Conservation (phyloP, 1,140 invertebrate species). For the Procambarus virginalis region DNA sequence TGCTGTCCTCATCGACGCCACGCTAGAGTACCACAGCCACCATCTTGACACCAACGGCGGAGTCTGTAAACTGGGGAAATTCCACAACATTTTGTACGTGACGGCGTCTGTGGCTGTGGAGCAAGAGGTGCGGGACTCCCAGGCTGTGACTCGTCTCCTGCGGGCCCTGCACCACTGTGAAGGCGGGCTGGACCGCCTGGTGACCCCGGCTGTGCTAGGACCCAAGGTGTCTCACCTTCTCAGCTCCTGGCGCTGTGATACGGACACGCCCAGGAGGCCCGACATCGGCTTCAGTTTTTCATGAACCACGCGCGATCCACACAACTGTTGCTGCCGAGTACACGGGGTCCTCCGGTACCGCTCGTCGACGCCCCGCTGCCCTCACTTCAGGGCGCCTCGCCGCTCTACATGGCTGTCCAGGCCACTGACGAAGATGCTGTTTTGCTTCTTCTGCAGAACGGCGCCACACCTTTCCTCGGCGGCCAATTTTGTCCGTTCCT, state of each 20-base stretch:
- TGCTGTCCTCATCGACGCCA: constrained; percentile 5
- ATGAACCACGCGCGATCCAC: constrained; percentile 25
- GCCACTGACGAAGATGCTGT: constrained; percentile 44
- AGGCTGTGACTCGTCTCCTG: constrained; percentile 26
- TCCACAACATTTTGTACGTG: constrained; percentile 53
- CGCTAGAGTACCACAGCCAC: constrained; percentile 34
- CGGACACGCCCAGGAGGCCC: constrained; percentile 37
- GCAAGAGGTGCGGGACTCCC: constrained; percentile 8
- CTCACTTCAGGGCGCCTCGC: constrained; percentile 41
- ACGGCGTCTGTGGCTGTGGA: constrained; percentile 35
- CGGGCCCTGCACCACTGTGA: constrained; percentile 38
- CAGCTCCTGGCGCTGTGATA: constrained; percentile 39
- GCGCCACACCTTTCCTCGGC: constrained; percentile 20
- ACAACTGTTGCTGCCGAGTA: constrained; percentile 15
- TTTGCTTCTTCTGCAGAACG: constrained; percentile 45
- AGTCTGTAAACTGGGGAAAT: constrained; percentile 54
- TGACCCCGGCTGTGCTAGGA: constrained; percentile 39
- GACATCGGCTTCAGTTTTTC: constrained; percentile 40
- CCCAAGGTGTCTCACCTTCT: constrained; percentile 40
- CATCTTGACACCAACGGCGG: constrained; percentile 40
- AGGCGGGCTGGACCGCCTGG: constrained; percentile 43
- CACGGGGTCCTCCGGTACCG: neutral
- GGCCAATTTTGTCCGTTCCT: constrained; percentile 40
- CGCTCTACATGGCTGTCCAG: constrained; percentile 50
- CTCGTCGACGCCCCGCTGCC: constrained; percentile 28